These are phyloP conservation scores for Phasia obesa DNA, from an alignment of 2,888 invertebrate genomes.

Conservation along the genomic window DNA sequence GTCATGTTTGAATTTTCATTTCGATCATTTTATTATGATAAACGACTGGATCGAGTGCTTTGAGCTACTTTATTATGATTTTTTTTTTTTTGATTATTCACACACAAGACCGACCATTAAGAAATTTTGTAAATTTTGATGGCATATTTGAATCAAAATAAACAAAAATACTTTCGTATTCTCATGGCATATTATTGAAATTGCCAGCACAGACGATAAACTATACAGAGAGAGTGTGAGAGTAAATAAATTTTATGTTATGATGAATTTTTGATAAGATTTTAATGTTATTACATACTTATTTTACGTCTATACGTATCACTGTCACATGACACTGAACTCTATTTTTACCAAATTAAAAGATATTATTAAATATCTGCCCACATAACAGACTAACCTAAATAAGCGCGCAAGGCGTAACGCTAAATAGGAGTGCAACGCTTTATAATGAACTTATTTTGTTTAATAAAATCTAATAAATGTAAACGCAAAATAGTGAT, in stretches of 20 bases:
- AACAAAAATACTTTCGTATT: constrained; percentile 35
- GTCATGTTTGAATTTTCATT: constrained; percentile 70
- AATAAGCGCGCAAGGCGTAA: no score
- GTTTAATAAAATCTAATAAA: no score
- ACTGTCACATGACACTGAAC: neutral
- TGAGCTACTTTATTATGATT: constrained; percentile 63
- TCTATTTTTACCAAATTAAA: neutral
- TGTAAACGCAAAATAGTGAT: no score
- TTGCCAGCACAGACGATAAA: constrained; percentile 6
- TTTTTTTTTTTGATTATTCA: constrained; percentile 25
- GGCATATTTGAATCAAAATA: constrained; percentile 9
- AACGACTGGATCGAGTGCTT: constrained; percentile 65
- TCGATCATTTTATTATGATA: constrained; percentile 70
- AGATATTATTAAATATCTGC: no score
- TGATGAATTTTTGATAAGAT: constrained; percentile 61
- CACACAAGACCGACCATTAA: constrained; percentile 30
- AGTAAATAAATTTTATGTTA: constrained; percentile 22
- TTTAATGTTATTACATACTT: constrained; percentile 50
- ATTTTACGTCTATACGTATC: neutral
- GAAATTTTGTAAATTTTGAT: constrained; percentile 34
- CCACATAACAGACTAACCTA: no score
- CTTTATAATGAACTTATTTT: no score
- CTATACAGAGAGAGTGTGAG: constrained; percentile 11
- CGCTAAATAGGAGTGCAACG: no score
- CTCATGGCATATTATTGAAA: constrained; percentile 43